Percentiles rank a stretch among this genome's conserved stretches.
phyloP scores from a whole-genome alignment of 2,113 vertebrate genomes.

The Caranx melampygus region DNA sequence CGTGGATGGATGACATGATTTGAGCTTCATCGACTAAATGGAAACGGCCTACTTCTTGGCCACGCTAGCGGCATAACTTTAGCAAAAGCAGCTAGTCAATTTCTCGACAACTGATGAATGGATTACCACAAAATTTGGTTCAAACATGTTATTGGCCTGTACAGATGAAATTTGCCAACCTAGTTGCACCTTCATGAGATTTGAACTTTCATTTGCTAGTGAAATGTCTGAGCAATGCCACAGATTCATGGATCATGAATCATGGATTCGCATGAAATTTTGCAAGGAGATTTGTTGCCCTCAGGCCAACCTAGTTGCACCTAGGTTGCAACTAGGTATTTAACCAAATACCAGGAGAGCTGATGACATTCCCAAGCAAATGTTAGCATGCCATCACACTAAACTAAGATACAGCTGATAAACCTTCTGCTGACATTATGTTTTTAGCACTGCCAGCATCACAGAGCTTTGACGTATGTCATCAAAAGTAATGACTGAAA shows the following conservation, averaged over 20 bases:
- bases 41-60: not conserved
- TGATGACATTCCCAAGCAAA: not conserved
- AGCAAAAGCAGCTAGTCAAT: not conserved
- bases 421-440: not conserved
- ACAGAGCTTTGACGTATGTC: not conserved
- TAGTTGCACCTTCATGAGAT: not conserved
- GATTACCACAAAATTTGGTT: not conserved
- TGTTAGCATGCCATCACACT: not conserved
- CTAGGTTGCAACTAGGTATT: too few relatives aligned
- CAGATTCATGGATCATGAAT: too few relatives aligned
- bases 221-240: not conserved
- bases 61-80: not conserved
- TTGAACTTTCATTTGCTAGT: not conserved
- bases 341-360: not conserved
- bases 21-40: not conserved
- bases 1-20: not conserved
- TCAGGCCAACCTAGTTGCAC: not conserved
- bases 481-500: constrained; percentile 2
- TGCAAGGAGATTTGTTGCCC: not conserved
- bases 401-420: not conserved
- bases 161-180: too few relatives aligned
- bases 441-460: not conserved
- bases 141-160: too few relatives aligned
- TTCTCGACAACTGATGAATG: not conserved
- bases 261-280: not conserved